These are phyloP conservation scores for Diaprepes abbreviatus DNA, from an alignment of 2,888 invertebrate genomes.

Conservation along the genomic window DNA sequence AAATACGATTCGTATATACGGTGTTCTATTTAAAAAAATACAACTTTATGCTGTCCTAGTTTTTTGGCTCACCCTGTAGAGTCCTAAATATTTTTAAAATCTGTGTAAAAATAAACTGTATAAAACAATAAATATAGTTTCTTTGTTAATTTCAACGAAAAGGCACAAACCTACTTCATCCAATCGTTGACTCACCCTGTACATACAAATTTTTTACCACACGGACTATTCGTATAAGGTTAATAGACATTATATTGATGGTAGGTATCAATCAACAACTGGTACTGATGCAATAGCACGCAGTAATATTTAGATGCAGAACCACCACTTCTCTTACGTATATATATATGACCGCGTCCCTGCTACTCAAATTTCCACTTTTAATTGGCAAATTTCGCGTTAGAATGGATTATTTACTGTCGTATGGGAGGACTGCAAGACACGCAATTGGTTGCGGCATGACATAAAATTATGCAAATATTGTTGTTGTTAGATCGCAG, in stretches of 20 bases:
- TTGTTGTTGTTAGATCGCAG: slow-evolving; percentile 30
- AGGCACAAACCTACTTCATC: too few species aligned
- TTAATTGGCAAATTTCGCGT: slow-evolving; percentile 46
- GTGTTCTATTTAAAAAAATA: too few species aligned
- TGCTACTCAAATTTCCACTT: slow-evolving; percentile 35
- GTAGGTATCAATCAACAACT: not conserved
- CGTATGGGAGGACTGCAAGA: slow-evolving; percentile 36
- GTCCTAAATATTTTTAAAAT: too few species aligned
- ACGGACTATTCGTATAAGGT: not conserved
- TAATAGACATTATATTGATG: not conserved
- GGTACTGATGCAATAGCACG: not conserved
- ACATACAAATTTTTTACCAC: too few species aligned
- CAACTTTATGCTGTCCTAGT: too few species aligned
- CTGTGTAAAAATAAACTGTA: too few species aligned
- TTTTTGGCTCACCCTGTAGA: too few species aligned
- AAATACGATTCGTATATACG: too few species aligned
- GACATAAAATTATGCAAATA: slow-evolving; percentile 46
- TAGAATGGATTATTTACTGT: slow-evolving; percentile 41
- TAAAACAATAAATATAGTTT: too few species aligned
- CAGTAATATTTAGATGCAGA: not conserved
- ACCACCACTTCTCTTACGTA: slow-evolving; percentile 1
- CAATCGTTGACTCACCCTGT: too few species aligned
- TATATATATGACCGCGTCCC: slow-evolving; percentile 14
- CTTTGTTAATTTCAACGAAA: too few species aligned
- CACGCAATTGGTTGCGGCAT: slow-evolving; percentile 44